Base-by-base conservation (phyloP, 1,140 invertebrate genomes). In the Brachystomella parvula region DNA sequence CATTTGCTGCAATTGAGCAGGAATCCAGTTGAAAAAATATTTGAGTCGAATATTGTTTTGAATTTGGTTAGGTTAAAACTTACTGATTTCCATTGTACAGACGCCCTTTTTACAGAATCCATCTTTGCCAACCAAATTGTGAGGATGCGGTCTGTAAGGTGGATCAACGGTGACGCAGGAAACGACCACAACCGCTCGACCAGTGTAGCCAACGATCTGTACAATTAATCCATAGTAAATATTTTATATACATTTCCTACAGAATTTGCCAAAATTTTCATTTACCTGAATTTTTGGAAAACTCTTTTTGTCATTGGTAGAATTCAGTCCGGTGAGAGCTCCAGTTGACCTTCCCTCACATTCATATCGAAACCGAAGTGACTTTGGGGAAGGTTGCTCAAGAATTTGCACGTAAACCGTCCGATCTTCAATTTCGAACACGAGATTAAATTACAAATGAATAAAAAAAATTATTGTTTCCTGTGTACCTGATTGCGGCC, bases 341-440 rank as follows among this genome's bases (percentile, higher is more conserved):
- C 94, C 94, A 57, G 94, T 94, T 3, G 92, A 95, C 76, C 94
- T 82, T 1, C 94, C 94, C 78, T 98, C 95, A 80, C 94, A 98
- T 75, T 96, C 90, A 79, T 98, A 98, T 6, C 93, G 83, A 79
- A 94, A 92, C 71, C 92, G 82, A 19, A 96, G 80, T 0, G 92
- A 90, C 77, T 95, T 92, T 17, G 89, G 84, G 30, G 93, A 92
- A 1, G 94, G 94, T 76, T 98, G 90, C 76, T 96, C 93, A 17
- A 88, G 76, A 56, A 98, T 95, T 75, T 87, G 83, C 1, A 94
- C 86, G 32, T 30, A 64, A 47, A 61, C 31, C 24, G 49, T 53
- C 3, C 49, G 49, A 9, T 53, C 49, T 53, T 6, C 12, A 24
- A 53, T 44, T n/a, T n/a, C n/a, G n/a, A n/a, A n/a, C n/a, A n/a